phyloP scores from a whole-genome alignment of 2,888 invertebrate species.

The Empis livida region DNA sequence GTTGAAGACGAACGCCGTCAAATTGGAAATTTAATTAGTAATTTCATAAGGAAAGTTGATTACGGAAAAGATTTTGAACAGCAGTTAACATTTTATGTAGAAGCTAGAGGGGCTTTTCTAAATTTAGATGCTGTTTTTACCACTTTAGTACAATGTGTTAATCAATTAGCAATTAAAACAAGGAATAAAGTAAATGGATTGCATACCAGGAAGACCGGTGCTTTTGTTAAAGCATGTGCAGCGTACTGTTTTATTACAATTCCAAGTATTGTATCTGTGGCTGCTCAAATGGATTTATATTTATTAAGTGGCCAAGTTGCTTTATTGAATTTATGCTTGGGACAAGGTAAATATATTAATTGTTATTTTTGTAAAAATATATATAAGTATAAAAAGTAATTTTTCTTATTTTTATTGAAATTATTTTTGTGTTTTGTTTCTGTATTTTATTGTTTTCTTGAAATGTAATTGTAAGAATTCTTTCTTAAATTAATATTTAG shows the following conservation, averaged over 20 bases:
- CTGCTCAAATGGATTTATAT: slow-evolving; percentile 70
- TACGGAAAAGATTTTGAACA: slow-evolving; percentile 81
- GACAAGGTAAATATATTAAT: slow-evolving; percentile 79
- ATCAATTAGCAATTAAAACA: slow-evolving; percentile 59
- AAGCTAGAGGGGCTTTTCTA: slow-evolving; percentile 78
- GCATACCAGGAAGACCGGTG: slow-evolving; percentile 66
- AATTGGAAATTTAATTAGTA: slow-evolving; percentile 70
- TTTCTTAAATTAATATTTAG: slow-evolving; percentile 2
- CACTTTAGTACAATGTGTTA: slow-evolving; percentile 79
- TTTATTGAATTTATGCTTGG: slow-evolving; percentile 75
- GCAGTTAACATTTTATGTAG: slow-evolving; percentile 86
- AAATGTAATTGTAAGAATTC: no score
- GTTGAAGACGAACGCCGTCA: slow-evolving; percentile 85
- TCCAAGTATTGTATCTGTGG: slow-evolving; percentile 80
- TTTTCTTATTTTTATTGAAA: no score
- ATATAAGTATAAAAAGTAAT: no score
- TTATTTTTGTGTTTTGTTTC: no score
- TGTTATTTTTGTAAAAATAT: no score
- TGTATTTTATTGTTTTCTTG: no score
- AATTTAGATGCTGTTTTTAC: slow-evolving; percentile 80
- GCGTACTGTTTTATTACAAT: slow-evolving; percentile 94
- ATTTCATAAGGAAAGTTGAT: slow-evolving; percentile 64
- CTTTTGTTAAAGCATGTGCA: slow-evolving; percentile 85
- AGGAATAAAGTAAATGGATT: slow-evolving; percentile 55
- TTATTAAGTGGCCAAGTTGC: slow-evolving; percentile 80